phyloP scores from a whole-genome alignment of 2,888 invertebrate genomes.

The Therioaphis trifolii region DNA sequence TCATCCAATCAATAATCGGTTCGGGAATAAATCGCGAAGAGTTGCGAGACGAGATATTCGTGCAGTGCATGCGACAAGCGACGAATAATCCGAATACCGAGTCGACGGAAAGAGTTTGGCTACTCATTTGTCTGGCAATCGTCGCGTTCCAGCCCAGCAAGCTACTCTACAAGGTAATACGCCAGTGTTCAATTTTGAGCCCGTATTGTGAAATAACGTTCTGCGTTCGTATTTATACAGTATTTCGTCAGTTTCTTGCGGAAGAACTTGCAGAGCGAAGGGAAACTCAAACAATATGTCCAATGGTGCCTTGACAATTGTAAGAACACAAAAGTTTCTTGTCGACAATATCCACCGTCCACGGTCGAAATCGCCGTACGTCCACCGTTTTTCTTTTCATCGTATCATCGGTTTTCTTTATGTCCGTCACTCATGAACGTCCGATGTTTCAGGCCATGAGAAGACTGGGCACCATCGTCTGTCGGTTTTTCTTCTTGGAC shows the following conservation, averaged over 20 bases:
- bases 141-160: conserved; percentile 93
- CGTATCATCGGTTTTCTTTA: too few species aligned
- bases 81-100: conserved; percentile 89
- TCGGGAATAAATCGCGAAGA: conserved; percentile 92
- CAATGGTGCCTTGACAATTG: conserved; percentile 95
- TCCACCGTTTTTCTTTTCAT: conserved; percentile 65
- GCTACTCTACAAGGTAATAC: conserved; percentile 76
- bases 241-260: conserved; percentile 83
- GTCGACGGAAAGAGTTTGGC: conserved; percentile 87
- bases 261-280: conserved; percentile 77
- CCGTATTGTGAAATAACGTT: too few species aligned
- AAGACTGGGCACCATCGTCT: conserved; percentile 89
- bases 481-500: conserved; percentile 93
- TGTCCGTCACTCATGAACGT: not conserved
- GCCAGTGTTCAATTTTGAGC: too few species aligned
- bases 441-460: conserved; percentile 79
- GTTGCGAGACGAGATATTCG: conserved; percentile 89
- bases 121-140: conserved; percentile 86
- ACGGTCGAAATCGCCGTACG: conserved; percentile 91
- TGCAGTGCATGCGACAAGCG: conserved; percentile 87
- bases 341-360: conserved; percentile 86
- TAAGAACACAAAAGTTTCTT: conserved; percentile 84
- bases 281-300: conserved; percentile 83
- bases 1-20: conserved; percentile 86
- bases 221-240: too few species aligned